Conservation (phyloP, 2,113 vertebrate genomes). For the Colossoma macropomum region DNA sequence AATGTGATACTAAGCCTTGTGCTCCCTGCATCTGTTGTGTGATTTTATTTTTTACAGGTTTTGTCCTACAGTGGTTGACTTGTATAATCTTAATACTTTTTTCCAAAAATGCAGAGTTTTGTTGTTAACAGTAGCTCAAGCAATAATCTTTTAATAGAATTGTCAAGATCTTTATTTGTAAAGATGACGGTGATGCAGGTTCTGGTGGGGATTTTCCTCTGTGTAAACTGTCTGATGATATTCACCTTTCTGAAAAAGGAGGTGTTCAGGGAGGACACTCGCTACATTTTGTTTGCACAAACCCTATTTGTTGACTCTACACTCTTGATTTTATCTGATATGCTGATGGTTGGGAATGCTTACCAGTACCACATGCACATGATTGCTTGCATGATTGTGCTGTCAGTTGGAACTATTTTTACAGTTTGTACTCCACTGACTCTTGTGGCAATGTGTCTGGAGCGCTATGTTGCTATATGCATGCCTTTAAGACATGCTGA, state of each 20-base stretch:
- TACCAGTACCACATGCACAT: constrained; percentile 18
- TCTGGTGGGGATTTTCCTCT: constrained; percentile 37
- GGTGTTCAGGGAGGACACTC: constrained; percentile 11
- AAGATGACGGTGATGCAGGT: constrained; percentile 19
- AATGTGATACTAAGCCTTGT: not conserved
- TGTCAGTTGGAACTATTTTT: not conserved
- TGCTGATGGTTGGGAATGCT: constrained; percentile 1
- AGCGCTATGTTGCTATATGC: constrained; percentile 53
- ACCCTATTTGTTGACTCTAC: constrained; percentile 41
- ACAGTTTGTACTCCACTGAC: constrained; percentile 13
- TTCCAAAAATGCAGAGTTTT: not conserved
- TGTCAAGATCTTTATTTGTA: not conserved
- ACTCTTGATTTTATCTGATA: constrained; percentile 20
- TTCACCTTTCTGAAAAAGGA: constrained; percentile 44
- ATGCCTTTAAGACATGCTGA: constrained; percentile 39
- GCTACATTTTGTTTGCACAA: constrained; percentile 51
- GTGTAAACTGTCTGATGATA: constrained; percentile 45
- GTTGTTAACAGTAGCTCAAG: not conserved
- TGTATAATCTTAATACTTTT: too few species aligned
- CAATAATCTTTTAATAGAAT: not conserved
- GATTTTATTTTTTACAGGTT: not conserved
- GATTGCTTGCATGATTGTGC: constrained; percentile 21
- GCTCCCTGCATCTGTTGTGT: not conserved
- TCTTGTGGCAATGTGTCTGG: constrained; percentile 45
- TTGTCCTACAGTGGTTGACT: not conserved